Evolutionary conservation across 2,888 invertebrate species (phyloP), one percentile per base, ranked within the genome.

Genomic region (Diaphora mendica): DNA sequence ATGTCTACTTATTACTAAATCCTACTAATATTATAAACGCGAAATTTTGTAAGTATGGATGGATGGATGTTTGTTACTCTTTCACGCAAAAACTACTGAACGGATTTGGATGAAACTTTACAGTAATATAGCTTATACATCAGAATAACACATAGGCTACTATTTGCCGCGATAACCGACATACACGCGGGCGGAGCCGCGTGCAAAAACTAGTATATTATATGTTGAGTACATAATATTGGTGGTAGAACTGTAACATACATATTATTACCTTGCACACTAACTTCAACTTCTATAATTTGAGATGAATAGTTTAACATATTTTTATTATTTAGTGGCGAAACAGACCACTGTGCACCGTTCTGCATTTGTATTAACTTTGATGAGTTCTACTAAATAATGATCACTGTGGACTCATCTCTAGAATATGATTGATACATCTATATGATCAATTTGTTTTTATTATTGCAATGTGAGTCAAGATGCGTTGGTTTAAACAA

Each of bases 381-480:
- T n/a, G 51, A 30, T 7, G 33, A n/a, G 33, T 35, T 68, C n/a
- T 68, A 51, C n/a, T 55, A 55, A 55, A 35, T 55, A 13, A 9
- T 15, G 17, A 23, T 55, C 35, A 35, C 17, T 35, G 8, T 4
- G 8, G 30, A 35, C 15, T 51, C 33, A n/a, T 51, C 51, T 35
- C n/a, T 35, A 23, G 13, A 68, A 35, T 68, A 68, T 68, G 33
- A 51, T 59, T 68, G 15, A n/a, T 55, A 39, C 35, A 68, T 13
- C 35, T 68, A 15, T 55, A 15, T 68, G 68, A 35, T 35, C n/a
- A 55, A 17, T 39, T 23, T 68, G 55, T 64, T 68, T 35, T 67
- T 30, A 55, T 65, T 62, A 64, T 70, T 62, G 62, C 30, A 62
- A 55, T 39, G 69, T 26, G 26, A 70, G 26, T 66, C 44, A 66